Evolutionary conservation across 2,888 invertebrate genomes (phyloP).

Genomic region (Perizoma flavofasciatum): DNA sequence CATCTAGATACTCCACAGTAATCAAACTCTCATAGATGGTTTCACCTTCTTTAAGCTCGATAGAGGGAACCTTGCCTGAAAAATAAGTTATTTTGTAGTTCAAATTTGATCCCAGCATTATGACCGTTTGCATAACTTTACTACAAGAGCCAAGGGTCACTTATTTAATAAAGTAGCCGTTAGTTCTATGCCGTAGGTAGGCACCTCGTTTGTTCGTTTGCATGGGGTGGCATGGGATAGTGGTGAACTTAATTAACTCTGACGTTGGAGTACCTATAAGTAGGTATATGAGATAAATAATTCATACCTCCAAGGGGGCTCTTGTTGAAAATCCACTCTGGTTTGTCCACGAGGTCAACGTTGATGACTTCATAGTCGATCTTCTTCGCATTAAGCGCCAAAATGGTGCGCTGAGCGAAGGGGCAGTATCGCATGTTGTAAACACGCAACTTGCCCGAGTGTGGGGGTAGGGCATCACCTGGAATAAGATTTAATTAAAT

Average conservation of each 20-base stretch:
- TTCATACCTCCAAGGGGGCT: constrained; percentile 77
- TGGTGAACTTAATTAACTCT: too few relatives aligned
- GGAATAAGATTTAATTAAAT: constrained; percentile 5
- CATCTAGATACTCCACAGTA: constrained; percentile 92
- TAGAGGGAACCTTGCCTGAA: constrained; percentile 88
- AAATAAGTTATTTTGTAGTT: constrained; percentile 1
- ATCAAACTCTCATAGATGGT: constrained; percentile 90
- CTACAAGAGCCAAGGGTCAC: too few relatives aligned
- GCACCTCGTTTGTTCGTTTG: too few relatives aligned
- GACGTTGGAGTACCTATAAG: too few relatives aligned
- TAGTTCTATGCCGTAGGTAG: too few relatives aligned
- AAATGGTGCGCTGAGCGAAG: constrained; percentile 89
- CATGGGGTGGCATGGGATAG: too few relatives aligned
- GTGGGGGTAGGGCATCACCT: constrained; percentile 86
- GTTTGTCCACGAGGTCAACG: constrained; percentile 88
- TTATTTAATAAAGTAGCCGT: too few relatives aligned
- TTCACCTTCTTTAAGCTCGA: constrained; percentile 87
- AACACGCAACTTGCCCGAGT: constrained; percentile 87
- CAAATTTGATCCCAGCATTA: too few relatives aligned
- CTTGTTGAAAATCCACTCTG: constrained; percentile 91
- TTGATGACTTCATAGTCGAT: constrained; percentile 90
- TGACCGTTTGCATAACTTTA: too few relatives aligned
- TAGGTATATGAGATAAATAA: too few relatives aligned
- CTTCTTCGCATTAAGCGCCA: constrained; percentile 90
- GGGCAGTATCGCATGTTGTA: constrained; percentile 94